These are phyloP conservation scores for Ophion ventricosus DNA, from an alignment of 2,888 invertebrate genomes.

Conservation along the genomic window DNA sequence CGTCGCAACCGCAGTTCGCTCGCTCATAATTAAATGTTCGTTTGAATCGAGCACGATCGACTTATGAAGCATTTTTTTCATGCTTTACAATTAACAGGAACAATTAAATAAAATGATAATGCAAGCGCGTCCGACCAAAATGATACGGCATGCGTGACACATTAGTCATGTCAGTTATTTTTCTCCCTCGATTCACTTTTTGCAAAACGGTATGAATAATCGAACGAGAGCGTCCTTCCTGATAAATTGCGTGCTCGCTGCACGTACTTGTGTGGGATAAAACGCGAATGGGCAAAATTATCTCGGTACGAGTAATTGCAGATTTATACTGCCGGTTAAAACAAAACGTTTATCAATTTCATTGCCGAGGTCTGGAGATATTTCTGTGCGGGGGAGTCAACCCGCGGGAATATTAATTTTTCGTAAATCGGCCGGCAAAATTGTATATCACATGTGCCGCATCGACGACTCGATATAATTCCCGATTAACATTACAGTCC, in stretches of 20 bases:
- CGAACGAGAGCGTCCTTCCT: neutral
- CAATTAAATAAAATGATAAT: slow-evolving; percentile 25
- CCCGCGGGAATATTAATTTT: neutral
- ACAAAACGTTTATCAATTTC: slow-evolving; percentile 25
- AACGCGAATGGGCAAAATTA: slow-evolving; percentile 12
- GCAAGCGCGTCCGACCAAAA: slow-evolving; percentile 14
- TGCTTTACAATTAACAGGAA: slow-evolving; percentile 3
- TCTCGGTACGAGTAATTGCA: neutral
- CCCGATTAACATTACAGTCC: neutral
- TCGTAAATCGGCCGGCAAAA: slow-evolving; percentile 10
- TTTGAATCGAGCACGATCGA: neutral
- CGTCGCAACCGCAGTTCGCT: too few relatives aligned
- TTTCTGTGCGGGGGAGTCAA: neutral
- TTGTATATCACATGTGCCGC: neutral
- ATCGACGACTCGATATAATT: slow-evolving; percentile 22
- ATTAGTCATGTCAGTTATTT: neutral
- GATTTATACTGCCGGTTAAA: slow-evolving; percentile 10
- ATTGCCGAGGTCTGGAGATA: neutral
- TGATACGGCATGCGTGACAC: slow-evolving; percentile 9
- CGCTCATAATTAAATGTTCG: neutral
- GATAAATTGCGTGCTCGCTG: slow-evolving; percentile 24
- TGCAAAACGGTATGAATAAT: slow-evolving; percentile 2
- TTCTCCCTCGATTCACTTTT: slow-evolving; percentile 3
- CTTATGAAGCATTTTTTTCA: neutral
- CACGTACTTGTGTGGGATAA: neutral